phyloP scores from a whole-genome alignment of 2,888 invertebrate genomes.

The Agapostemon virescens region DNA sequence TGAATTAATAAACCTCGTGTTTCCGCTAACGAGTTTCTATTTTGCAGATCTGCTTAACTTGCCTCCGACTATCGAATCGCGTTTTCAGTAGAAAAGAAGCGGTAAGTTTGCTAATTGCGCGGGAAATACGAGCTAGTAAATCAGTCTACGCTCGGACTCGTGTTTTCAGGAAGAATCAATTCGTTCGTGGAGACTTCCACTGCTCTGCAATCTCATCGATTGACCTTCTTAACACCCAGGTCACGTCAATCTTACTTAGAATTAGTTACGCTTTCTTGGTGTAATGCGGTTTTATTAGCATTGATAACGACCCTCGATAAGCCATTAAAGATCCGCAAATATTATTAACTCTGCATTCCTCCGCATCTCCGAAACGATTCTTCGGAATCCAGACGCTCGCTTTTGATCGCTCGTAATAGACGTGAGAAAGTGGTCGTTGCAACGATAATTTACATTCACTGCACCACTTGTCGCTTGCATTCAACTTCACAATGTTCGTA shows the following conservation, averaged over 20 bases:
- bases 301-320: slow-evolving; percentile 29
- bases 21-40: slow-evolving; percentile 6
- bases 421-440: neutral
- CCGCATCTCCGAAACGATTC: neutral
- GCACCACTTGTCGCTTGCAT: neutral
- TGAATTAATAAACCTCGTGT: neutral
- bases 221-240: slow-evolving; percentile 45
- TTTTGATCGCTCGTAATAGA: neutral
- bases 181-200: slow-evolving; percentile 50
- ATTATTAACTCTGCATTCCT: slow-evolving; percentile 37
- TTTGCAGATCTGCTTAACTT: neutral
- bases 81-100: neutral
- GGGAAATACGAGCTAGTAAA: slow-evolving; percentile 11
- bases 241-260: slow-evolving; percentile 71
- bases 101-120: neutral
- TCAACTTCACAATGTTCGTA: neutral
- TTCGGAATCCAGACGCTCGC: neutral
- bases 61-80: neutral
- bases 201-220: slow-evolving; percentile 41
- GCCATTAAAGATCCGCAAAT: slow-evolving; percentile 23
- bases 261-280: slow-evolving; percentile 54
- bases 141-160: slow-evolving; percentile 1
- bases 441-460: neutral
- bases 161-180: slow-evolving; percentile 63
- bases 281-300: slow-evolving; percentile 25